Percentiles rank a stretch among this genome's conserved stretches.
Evolutionary conservation across 1,140 invertebrate genomes (phyloP).

Genomic region (Saccostrea cuccullata): DNA sequence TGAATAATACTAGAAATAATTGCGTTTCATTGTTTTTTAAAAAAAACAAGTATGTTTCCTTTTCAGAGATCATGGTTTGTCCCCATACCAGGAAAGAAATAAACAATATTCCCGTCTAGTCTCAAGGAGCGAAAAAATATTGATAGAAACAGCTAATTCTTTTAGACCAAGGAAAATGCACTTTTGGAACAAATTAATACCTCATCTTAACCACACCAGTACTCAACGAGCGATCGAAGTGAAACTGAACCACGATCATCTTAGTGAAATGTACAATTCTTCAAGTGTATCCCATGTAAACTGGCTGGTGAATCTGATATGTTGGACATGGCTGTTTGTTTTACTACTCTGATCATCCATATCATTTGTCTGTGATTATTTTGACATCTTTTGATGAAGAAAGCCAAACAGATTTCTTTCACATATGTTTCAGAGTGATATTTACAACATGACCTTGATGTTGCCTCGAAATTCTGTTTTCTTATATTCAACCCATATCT

Average conservation of each 20-base stretch:
- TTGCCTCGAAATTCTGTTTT: not conserved
- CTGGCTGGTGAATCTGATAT: not conserved
- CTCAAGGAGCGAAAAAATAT: constrained; percentile 5
- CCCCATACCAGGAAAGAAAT: not conserved
- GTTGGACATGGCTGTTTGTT: not conserved
- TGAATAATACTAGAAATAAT: no score
- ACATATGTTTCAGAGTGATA: not conserved
- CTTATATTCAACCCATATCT: not conserved
- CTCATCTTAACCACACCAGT: not conserved
- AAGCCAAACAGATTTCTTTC: not conserved
- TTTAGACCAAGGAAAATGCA: constrained; percentile 26
- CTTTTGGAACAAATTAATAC: constrained; percentile 14
- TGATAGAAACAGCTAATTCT: not conserved
- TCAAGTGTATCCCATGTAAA: not conserved
- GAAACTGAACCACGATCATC: not conserved
- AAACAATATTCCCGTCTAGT: not conserved
- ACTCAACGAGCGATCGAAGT: constrained; percentile 4
- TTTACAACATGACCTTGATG: not conserved
- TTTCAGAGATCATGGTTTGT: not conserved
- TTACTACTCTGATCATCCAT: not conserved
- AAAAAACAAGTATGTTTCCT: not conserved
- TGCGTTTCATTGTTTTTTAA: not conserved
- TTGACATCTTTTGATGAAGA: constrained; percentile 1
- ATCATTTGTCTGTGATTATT: not conserved
- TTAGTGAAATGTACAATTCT: not conserved